phyloP scores from a whole-genome alignment of 2,888 invertebrate genomes.

The Mythimna albipuncta region DNA sequence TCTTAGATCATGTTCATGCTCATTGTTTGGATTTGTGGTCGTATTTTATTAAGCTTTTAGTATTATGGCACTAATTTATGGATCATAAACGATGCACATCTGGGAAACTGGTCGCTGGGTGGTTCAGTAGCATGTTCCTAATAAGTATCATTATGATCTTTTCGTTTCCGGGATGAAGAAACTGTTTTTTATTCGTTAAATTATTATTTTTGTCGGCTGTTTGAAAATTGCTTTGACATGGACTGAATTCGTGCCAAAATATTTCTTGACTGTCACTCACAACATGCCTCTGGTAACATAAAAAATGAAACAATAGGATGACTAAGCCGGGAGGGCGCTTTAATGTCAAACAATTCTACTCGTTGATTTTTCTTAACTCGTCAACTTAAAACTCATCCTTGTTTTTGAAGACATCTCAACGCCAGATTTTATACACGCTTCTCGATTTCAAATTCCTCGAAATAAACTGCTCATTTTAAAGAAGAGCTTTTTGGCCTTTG shows the following conservation, averaged over 20 bases:
- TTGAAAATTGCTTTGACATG: constrained; percentile 24
- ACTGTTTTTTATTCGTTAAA: constrained; percentile 22
- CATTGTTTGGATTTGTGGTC: constrained; percentile 69
- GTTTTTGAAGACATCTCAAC: constrained; percentile 52
- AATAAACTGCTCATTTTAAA: constrained; percentile 33
- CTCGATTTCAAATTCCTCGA: constrained; percentile 43
- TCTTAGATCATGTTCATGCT: constrained; percentile 60
- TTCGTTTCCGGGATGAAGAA: constrained; percentile 49
- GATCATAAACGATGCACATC: constrained; percentile 63
- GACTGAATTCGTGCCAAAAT: constrained; percentile 42
- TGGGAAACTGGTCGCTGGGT: constrained; percentile 56
- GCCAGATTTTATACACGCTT: constrained; percentile 33
- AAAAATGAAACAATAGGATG: constrained; percentile 58
- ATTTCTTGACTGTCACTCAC: constrained; percentile 45
- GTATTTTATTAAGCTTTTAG: constrained; percentile 67
- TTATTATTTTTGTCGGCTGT: constrained; percentile 21
- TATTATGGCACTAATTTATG: constrained; percentile 68
- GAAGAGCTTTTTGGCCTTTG: constrained; percentile 19
- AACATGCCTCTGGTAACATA: constrained; percentile 17
- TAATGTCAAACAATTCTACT: constrained; percentile 40
- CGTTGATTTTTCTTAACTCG: constrained; percentile 48
- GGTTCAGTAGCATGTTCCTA: constrained; percentile 59
- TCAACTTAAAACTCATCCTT: constrained; percentile 40
- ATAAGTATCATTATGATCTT: constrained; percentile 52
- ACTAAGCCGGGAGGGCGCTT: constrained; percentile 39